phyloP scores from a whole-genome alignment of 2,888 invertebrate species.

The Cephus sareptanus region DNA sequence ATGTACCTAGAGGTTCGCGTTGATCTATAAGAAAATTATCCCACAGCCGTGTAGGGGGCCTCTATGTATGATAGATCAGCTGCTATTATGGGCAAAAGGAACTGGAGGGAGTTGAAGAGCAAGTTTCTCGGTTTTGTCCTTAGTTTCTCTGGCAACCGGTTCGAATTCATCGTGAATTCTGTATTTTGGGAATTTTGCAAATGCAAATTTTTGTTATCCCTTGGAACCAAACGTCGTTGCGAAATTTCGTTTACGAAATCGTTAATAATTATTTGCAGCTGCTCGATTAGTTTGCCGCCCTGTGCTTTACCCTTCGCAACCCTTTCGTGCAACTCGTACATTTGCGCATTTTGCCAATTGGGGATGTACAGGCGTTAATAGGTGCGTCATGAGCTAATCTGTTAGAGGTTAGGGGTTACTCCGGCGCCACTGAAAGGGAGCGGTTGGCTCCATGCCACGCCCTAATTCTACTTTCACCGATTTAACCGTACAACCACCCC shows the following conservation, averaged over 20 bases:
- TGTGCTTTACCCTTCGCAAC: background rate
- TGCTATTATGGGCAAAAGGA: background rate
- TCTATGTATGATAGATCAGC: background rate
- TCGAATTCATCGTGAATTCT: background rate
- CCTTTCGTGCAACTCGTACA: background rate
- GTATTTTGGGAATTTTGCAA: background rate
- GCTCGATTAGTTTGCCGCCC: background rate
- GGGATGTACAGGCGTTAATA: background rate
- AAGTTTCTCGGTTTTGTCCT: background rate
- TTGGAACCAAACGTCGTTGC: background rate
- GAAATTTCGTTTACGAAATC: background rate
- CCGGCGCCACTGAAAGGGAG: slow-evolving; percentile 27
- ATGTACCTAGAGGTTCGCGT: slow-evolving; percentile 31
- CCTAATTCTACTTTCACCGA: slow-evolving; percentile 35
- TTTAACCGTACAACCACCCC: slow-evolving; percentile 1
- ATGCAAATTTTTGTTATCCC: background rate
- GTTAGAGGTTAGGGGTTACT: background rate
- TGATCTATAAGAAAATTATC: background rate
- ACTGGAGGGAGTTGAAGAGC: background rate
- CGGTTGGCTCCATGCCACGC: slow-evolving; percentile 45
- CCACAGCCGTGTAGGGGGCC: background rate
- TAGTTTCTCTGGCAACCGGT: background rate
- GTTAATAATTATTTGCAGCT: background rate
- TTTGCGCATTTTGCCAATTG: background rate
- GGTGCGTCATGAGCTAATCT: background rate